Conservation (phyloP, 2,888 invertebrate genomes). For the Muschampia plurimacula region DNA sequence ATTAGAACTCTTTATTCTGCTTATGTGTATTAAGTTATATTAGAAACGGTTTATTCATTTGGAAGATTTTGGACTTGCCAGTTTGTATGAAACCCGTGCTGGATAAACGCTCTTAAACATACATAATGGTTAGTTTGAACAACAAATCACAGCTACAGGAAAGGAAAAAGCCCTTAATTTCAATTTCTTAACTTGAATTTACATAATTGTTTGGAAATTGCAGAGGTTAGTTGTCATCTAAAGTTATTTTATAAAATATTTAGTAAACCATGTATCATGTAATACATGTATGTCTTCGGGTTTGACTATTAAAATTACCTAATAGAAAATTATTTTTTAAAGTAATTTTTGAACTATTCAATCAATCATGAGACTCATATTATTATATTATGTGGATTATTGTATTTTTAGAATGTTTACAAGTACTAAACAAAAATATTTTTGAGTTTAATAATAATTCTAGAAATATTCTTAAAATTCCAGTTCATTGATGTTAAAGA, state of each 20-base stretch:
- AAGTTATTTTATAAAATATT: slow-evolving; percentile 6
- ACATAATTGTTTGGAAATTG: too few relatives aligned
- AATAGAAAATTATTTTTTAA: background rate
- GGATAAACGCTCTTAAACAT: too few relatives aligned
- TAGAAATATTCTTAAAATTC: slow-evolving; percentile 6
- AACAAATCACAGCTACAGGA: too few relatives aligned
- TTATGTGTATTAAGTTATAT: too few relatives aligned
- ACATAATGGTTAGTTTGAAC: too few relatives aligned
- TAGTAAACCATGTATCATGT: background rate
- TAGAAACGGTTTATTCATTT: too few relatives aligned
- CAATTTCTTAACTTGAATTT: too few relatives aligned
- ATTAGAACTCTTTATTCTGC: too few relatives aligned
- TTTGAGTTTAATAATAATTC: background rate
- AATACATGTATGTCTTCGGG: background rate
- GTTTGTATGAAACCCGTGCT: too few relatives aligned
- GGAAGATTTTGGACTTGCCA: too few relatives aligned
- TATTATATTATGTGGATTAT: background rate
- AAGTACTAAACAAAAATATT: background rate
- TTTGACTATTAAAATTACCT: background rate
- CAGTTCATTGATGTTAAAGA: background rate
- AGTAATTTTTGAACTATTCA: background rate
- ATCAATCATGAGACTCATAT: background rate
- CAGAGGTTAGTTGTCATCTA: background rate
- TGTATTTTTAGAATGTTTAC: slow-evolving; percentile 3
- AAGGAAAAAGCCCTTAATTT: too few relatives aligned